These are phyloP conservation scores for Aulostomus chinensis DNA, from an alignment of 2,797 vertebrate genomes.

Conservation along the genomic window DNA sequence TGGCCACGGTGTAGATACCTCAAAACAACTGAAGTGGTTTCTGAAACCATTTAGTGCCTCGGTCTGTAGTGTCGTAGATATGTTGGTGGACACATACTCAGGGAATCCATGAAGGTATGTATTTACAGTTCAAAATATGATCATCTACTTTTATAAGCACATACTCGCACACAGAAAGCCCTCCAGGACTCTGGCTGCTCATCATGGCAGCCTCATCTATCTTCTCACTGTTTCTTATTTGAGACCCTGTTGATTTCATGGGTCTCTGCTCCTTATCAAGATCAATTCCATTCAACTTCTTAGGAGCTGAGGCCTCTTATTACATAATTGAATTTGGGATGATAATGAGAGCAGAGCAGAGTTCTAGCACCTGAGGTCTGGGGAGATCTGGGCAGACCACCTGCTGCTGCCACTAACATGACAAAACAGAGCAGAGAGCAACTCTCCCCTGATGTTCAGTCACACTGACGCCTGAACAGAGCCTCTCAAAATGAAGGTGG, in stretches of 20 bases:
- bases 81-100: too few species aligned
- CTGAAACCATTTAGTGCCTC: too few species aligned
- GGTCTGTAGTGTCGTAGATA: too few species aligned
- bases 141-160: too few species aligned
- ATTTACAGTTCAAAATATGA: too few species aligned
- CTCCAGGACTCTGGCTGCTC: constrained; percentile 20
- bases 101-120: too few species aligned
- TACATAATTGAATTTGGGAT: constrained; percentile 72
- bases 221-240: constrained; percentile 65
- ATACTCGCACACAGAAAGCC: constrained; percentile 5
- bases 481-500: background rate
- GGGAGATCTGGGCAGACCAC: constrained; percentile 31
- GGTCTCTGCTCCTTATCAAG: constrained; percentile 72
- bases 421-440: constrained; percentile 30
- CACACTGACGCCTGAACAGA: background rate
- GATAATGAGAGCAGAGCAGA: constrained; percentile 63
- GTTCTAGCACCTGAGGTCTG: constrained; percentile 58
- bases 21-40: too few species aligned
- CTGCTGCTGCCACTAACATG: constrained; percentile 41
- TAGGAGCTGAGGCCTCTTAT: constrained; percentile 55
- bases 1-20: too few species aligned
- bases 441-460: constrained; percentile 17
- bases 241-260: constrained; percentile 68
- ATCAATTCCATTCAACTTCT: constrained; percentile 71
- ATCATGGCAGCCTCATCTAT: constrained; percentile 61